phyloP scores from a whole-genome alignment of 92 coral and sea anemone species.

The Epizoanthus stellaris region DNA sequence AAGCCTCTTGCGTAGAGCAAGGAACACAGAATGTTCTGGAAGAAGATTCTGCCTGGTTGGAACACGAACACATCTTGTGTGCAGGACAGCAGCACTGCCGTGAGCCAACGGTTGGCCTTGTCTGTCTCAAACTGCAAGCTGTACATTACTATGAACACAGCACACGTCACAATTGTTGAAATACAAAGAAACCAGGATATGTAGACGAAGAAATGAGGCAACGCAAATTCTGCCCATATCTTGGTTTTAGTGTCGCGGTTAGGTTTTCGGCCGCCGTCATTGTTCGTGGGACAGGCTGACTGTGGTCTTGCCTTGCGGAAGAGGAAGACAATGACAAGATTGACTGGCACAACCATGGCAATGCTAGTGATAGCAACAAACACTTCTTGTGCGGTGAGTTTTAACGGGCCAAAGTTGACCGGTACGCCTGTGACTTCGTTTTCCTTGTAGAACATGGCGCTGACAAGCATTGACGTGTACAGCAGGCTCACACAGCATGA shows the following conservation, averaged over 20 bases:
- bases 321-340: constrained; percentile 47
- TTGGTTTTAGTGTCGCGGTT: constrained; percentile 25
- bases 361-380: constrained; percentile 53
- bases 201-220: constrained; percentile 69
- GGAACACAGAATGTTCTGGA: neutral
- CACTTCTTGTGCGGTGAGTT: constrained; percentile 46
- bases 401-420: constrained; percentile 55
- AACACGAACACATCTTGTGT: constrained; percentile 52
- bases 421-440: constrained; percentile 18
- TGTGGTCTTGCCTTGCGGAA: constrained; percentile 28
- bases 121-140: constrained; percentile 64
- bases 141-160: constrained; percentile 60
- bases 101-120: constrained; percentile 55
- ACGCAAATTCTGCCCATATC: neutral
- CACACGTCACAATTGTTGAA: constrained; percentile 35
- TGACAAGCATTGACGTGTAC: constrained; percentile 58
- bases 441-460: constrained; percentile 65
- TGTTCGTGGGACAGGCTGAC: neutral
- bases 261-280: constrained; percentile 51
- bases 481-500: constrained; percentile 62
- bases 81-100: constrained; percentile 51
- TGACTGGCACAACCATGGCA: constrained; percentile 59
- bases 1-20: neutral
- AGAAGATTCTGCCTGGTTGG: neutral
- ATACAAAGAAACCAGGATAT: constrained; percentile 66